These are phyloP conservation scores for Coilia nasus DNA, from an alignment of 2,797 vertebrate species.

Conservation along the genomic window DNA sequence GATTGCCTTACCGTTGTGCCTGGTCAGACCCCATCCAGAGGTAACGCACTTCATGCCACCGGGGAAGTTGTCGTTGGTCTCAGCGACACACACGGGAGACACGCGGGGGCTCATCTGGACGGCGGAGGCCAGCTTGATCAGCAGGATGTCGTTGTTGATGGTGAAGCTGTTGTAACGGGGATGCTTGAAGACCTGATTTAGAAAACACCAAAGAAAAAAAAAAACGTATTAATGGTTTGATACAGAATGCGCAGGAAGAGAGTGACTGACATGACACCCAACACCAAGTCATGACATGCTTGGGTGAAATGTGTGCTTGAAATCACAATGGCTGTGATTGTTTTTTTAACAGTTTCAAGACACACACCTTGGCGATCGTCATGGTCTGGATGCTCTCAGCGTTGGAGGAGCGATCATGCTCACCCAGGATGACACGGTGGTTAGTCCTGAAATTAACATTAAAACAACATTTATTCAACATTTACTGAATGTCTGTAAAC, in stretches of 20 bases:
- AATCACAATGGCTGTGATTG: not conserved
- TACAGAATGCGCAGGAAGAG: not conserved
- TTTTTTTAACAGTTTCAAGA: not conserved
- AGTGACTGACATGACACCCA: no score
- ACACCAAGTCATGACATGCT: not conserved
- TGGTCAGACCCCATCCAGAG: constrained; percentile 76
- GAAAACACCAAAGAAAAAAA: not conserved
- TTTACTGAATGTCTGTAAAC: not conserved
- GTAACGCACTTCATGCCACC: constrained; percentile 73
- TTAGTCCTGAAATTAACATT: constrained; percentile 65
- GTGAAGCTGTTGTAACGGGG: constrained; percentile 74
- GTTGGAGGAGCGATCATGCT: constrained; percentile 75
- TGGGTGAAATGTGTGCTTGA: not conserved
- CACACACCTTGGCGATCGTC: constrained; percentile 69
- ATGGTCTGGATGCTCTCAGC: constrained; percentile 74
- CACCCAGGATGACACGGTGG: constrained; percentile 80
- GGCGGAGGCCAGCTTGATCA: constrained; percentile 79
- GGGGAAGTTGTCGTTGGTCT: constrained; percentile 63
- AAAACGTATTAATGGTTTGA: not conserved
- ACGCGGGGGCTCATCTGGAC: constrained; percentile 62
- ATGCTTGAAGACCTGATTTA: constrained; percentile 80
- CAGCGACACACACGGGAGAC: constrained; percentile 76
- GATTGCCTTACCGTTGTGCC: constrained; percentile 64
- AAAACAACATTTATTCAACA: not conserved
- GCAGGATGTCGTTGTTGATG: constrained; percentile 78